Evolutionary conservation across 2,797 vertebrate genomes (phyloP), one percentile per base, ranked within the genome.

Genomic region (Pempheris klunzingeri): DNA sequence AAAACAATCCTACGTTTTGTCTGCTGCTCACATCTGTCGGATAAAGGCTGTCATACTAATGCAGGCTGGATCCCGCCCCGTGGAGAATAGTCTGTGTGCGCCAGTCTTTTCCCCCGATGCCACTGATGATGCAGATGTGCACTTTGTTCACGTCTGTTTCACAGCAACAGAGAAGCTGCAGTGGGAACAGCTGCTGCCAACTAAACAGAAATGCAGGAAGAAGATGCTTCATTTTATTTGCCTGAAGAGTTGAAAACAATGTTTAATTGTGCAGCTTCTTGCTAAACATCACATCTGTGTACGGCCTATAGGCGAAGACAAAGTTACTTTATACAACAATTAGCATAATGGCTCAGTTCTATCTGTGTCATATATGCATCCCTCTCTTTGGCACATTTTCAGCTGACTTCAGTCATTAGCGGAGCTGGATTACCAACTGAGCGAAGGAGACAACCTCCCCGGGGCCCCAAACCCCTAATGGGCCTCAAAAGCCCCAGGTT

Each of bases 41-140:
- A 49, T 44, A 62, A 24, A 24, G n/a, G 11, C 10, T 5, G 14
- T 12, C 7, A 10, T 46, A 30, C 1, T 15, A 24, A 50, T 15
- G 17, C 47, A 11, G n/a, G 1, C 32, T 44, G 1, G 3, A 20
- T 71, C 44, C 24, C 34, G 58, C 6, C 0, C 47, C n/a, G 61
- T 39, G 28, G 52, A 69, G 72, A 68, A 62, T n/a, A 47, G 17
- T 57, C 26, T 38, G 34, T 26, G 24, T 7, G 7, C 1, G 1
- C 18, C 32, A 18, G 24, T 30, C 15, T 18, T 66, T 47, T 54
- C 55, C 69, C 70, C 26, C 4, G 39, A 54, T 32, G 24, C 12
- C 14, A 17, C 5, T 3, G n/a, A 38, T 61, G 53, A 41, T 83
- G 71, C 69, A 82, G 77, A 76, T 87, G 78, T 82, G 49, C 34